Conservation (phyloP, 64 coral and sea anemone genomes). For the Cladopsammia gracilis region DNA sequence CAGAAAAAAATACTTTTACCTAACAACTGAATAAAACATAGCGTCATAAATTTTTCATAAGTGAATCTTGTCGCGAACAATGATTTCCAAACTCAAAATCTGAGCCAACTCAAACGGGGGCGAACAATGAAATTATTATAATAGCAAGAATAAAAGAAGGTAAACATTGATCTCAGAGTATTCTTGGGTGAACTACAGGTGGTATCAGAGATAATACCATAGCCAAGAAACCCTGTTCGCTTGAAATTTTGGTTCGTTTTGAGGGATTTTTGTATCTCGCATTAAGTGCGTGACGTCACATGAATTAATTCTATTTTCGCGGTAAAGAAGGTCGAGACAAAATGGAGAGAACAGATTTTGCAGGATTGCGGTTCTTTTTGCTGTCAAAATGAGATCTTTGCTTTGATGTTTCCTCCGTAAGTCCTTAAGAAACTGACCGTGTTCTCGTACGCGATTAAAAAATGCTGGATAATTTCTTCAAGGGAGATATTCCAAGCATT, state of each 20-base stretch:
- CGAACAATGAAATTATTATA: constrained; percentile 31
- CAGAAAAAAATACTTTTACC: background rate
- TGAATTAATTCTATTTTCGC: background rate
- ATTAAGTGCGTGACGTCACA: constrained; percentile 21
- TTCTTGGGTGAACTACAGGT: background rate
- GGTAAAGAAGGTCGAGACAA: background rate
- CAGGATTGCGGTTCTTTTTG: background rate
- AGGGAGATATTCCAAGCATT: constrained; percentile 92
- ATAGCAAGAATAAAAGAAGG: background rate
- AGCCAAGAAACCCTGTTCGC: background rate
- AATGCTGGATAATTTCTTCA: constrained; percentile 94
- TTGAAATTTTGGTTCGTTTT: background rate
- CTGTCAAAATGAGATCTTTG: background rate
- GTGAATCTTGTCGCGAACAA: constrained; percentile 6
- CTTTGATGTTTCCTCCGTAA: background rate
- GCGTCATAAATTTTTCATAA: constrained; percentile 17
- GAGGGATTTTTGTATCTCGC: background rate
- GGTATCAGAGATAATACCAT: no score
- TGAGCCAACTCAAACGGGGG: background rate
- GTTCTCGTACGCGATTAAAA: background rate
- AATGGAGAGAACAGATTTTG: constrained; percentile 19
- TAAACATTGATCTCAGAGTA: constrained; percentile 8
- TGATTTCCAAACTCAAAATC: constrained; percentile 6
- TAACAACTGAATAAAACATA: constrained; percentile 42
- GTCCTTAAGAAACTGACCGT: background rate